Evolutionary conservation across 1,140 invertebrate species (phyloP).

Genomic region (Drosophila ogumai): DNA sequence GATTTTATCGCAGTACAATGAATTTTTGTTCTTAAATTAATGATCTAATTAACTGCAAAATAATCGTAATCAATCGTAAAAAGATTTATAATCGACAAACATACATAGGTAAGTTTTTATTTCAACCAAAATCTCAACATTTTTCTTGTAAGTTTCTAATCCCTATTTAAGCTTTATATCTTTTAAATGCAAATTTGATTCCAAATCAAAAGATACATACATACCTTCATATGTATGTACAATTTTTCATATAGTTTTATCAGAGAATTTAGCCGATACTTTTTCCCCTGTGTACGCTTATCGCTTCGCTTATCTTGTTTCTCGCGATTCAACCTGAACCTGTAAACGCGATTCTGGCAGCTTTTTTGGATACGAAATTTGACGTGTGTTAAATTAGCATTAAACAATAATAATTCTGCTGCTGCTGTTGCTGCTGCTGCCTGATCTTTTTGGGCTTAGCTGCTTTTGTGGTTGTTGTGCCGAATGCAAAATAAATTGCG

Average conservation of each 20-base stretch:
- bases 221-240: no score
- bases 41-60: background rate
- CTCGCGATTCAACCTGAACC: conserved; percentile 36
- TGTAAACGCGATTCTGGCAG: conserved; percentile 49
- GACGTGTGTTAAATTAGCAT: conserved; percentile 58
- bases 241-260: background rate
- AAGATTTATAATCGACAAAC: no score
- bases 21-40: background rate
- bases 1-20: conserved; percentile 1
- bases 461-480: conserved; percentile 41
- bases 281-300: conserved; percentile 26
- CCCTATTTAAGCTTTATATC: background rate
- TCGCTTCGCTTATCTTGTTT: conserved; percentile 24
- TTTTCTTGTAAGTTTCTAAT: no score
- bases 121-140: no score
- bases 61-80: background rate
- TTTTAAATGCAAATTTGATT: background rate
- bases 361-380: conserved; percentile 37
- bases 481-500: conserved; percentile 84
- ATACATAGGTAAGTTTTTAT: no score
- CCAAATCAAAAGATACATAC: background rate
- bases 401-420: conserved; percentile 63
- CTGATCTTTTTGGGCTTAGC: conserved; percentile 27
- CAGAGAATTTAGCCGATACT: background rate
- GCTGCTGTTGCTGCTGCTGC: conserved; percentile 3